These are phyloP conservation scores for Microctenopoma lineatum DNA, from an alignment of 2,797 vertebrate genomes.

Conservation along the genomic window DNA sequence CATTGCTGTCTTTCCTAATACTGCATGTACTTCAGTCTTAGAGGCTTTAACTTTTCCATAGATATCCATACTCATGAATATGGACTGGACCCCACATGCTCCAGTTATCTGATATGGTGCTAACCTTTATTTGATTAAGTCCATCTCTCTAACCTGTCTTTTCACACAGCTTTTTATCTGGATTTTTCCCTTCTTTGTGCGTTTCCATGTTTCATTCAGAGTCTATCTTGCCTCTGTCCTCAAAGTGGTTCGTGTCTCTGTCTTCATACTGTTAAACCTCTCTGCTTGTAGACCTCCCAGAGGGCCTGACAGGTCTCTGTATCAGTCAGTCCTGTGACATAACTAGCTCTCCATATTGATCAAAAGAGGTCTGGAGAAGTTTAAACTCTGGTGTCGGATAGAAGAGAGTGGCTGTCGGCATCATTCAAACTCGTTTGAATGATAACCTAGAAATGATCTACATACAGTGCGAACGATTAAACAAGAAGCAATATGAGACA, in stretches of 20 bases:
- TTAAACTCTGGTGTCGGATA: constrained; percentile 32
- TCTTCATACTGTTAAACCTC: constrained; percentile 53
- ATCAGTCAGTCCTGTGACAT: constrained; percentile 12
- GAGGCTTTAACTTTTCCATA: not conserved
- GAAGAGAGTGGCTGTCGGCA: constrained; percentile 43
- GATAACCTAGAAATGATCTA: constrained; percentile 10
- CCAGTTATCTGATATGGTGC: constrained; percentile 19
- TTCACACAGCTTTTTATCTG: constrained; percentile 11
- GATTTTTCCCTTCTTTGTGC: constrained; percentile 8
- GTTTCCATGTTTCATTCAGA: constrained; percentile 43
- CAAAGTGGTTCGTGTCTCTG: constrained; percentile 41
- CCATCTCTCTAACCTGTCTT: constrained; percentile 42
- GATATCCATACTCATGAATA: constrained; percentile 5
- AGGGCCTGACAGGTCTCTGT: constrained; percentile 25
- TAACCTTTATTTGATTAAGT: constrained; percentile 39
- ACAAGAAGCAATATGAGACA: not conserved
- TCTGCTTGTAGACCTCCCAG: constrained; percentile 43
- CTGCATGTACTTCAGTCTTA: not conserved
- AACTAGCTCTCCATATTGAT: constrained; percentile 18
- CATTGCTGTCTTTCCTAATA: not conserved
- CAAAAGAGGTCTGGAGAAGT: constrained; percentile 43
- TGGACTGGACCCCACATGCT: constrained; percentile 8
- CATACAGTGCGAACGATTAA: not conserved
- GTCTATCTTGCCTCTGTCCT: constrained; percentile 39
- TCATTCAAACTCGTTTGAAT: constrained; percentile 44